Evolutionary conservation across 2,888 invertebrate species (phyloP).

Genomic region (Cosmia pyralina): DNA sequence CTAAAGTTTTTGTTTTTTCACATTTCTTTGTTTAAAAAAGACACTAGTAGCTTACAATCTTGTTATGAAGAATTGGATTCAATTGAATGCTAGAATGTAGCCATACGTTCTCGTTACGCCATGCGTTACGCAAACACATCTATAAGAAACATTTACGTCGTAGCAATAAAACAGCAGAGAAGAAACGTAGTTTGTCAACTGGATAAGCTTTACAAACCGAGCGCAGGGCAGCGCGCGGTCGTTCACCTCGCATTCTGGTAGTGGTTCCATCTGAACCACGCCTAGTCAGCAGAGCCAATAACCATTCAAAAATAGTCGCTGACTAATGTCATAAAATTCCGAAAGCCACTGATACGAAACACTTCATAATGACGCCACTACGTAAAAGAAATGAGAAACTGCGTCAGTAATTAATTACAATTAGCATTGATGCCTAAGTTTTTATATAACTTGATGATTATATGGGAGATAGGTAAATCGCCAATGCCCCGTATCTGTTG

Average conservation of each 20-base stretch:
- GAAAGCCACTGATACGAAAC: constrained; percentile 21
- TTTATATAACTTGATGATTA: constrained; percentile 49
- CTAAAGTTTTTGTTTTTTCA: no score
- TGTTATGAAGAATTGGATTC: no score
- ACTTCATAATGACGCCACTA: constrained; percentile 22
- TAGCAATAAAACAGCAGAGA: not conserved
- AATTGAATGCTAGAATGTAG: no score
- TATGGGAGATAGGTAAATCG: constrained; percentile 50
- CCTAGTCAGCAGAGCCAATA: not conserved
- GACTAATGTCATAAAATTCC: constrained; percentile 11
- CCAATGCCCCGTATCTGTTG: constrained; percentile 43
- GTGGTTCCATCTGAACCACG: not conserved
- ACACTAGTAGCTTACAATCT: no score
- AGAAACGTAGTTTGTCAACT: not conserved
- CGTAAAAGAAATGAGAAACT: constrained; percentile 29
- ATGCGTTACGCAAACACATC: not conserved
- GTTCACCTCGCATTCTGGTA: not conserved
- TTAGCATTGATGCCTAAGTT: constrained; percentile 34
- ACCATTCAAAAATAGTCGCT: constrained; percentile 14
- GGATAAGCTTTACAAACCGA: not conserved
- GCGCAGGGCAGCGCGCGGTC: not conserved
- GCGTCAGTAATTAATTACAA: constrained; percentile 53
- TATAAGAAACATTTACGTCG: not conserved
- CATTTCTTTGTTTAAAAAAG: no score
- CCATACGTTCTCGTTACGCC: not conserved